Base-by-base conservation (phyloP, 2,888 invertebrate genomes). In the Macrosiphum euphorbiae region DNA sequence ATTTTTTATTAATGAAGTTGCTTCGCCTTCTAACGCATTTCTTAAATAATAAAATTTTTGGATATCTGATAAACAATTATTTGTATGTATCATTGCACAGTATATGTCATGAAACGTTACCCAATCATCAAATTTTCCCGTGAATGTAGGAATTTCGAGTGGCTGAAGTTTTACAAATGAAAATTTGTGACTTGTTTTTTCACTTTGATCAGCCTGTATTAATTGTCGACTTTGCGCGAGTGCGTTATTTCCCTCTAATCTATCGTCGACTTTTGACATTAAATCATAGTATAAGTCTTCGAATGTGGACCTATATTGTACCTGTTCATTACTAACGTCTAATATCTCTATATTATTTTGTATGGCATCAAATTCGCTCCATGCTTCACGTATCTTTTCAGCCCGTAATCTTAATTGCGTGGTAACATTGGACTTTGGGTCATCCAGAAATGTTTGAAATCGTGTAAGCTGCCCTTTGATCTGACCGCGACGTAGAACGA, bases 11-110 rank as follows among this genome's bases (percentile, higher is more conserved):
- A 50, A 11, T 8, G 13, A 11, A 7, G 50, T n/a, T 3, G 58
- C 41, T 44, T 89, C 89, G 24, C 41, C 89, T 24, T 41, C 24
- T 89, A 89, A 58, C 24, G 89, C 58, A 58, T 89, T 89, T 41
- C 58, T 13, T 26, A 58, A 58, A 61, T 58, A 89, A 58, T 89
- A 89, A 24, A 58, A 89, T 88, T 88, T 55, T 58, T 88, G 35
- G 16, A 88, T 58, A 41, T 55, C n/a, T 55, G 88, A 20, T 24
- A 88, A 28, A 3, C 4, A 50, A n/a, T 50, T n/a, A 87, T 87
- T 87, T 52, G 16, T n/a, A 87, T 87, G 50, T 89, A 89, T 89
- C 41, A 89, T 58, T 26, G 41, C 7, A 35, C 28, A 55, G 55
- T 58, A 89, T 58, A 89, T 58, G 13, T 58, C 58, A 24, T 89